These are phyloP conservation scores for Mus pahari DNA, from an alignment of 2,113 vertebrate species.

Conservation along the genomic window DNA sequence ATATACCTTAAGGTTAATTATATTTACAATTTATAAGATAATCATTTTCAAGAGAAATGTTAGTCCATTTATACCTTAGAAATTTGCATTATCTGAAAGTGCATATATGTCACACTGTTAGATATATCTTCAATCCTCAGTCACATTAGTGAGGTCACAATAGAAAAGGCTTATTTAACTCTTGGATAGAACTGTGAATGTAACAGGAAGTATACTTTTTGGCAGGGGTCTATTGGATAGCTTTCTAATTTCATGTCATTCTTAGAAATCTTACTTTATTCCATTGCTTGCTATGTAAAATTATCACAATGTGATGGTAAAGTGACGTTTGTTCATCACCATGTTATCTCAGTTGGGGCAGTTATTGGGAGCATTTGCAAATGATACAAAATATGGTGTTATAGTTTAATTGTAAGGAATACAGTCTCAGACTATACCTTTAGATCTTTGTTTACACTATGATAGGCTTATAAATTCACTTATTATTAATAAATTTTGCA, in stretches of 20 bases:
- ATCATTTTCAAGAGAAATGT: background rate
- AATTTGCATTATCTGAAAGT: background rate
- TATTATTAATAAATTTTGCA: background rate
- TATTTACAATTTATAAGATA: background rate
- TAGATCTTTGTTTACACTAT: background rate
- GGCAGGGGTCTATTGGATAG: background rate
- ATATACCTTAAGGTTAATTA: background rate
- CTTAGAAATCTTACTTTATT: background rate
- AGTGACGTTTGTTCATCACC: background rate
- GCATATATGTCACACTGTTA: background rate
- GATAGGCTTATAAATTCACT: background rate
- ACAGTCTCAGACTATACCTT: background rate
- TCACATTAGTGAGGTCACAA: background rate
- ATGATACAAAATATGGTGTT: background rate
- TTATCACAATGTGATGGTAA: background rate
- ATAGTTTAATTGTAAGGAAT: background rate
- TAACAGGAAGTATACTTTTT: background rate
- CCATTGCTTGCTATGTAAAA: background rate
- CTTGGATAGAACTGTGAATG: background rate
- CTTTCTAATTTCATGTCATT: background rate
- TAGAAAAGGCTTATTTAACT: background rate
- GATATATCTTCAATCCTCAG: background rate
- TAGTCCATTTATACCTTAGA: background rate
- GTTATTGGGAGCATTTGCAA: background rate
- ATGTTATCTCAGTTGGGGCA: background rate